A percentile compares a stretch with the other conserved stretches of the same genome.
Conservation (phyloP, 2,888 invertebrate species). For the Agrilus biguttatus region DNA sequence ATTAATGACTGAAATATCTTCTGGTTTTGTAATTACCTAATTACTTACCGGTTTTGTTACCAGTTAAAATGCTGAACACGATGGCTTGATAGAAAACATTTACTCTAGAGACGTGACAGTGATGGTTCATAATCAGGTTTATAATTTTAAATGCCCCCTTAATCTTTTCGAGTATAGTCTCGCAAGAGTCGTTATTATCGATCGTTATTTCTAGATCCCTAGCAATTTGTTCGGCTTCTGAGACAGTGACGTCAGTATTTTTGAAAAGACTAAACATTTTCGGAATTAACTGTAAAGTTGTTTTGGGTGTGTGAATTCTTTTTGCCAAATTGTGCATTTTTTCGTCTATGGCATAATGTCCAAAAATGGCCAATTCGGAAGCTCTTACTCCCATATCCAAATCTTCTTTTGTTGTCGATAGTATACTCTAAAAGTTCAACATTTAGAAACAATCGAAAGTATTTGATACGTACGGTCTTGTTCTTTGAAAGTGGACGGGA, state of each 20-base stretch:
- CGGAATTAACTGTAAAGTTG: too few relatives aligned
- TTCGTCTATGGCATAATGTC: conserved; percentile 43
- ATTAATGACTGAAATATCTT: neutral
- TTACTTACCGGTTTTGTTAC: too few relatives aligned
- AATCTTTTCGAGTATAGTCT: conserved; percentile 27
- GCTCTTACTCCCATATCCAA: conserved; percentile 36
- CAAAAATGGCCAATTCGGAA: conserved; percentile 46
- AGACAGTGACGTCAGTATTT: conserved; percentile 21
- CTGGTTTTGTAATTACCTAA: conserved; percentile 22
- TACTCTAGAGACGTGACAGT: conserved; percentile 33
- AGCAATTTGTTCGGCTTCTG: conserved; percentile 22
- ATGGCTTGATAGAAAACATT: conserved; percentile 41
- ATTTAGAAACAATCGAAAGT: too few relatives aligned
- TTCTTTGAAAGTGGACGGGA: too few relatives aligned
- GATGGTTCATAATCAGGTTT: conserved; percentile 23
- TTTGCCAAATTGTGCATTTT: conserved; percentile 25
- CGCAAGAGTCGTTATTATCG: conserved; percentile 15
- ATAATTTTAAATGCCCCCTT: conserved; percentile 16
- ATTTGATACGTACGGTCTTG: too few relatives aligned
- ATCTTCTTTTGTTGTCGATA: conserved; percentile 20
- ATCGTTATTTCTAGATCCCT: conserved; percentile 25
- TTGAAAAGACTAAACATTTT: conserved; percentile 20
- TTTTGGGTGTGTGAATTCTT: conserved; percentile 1
- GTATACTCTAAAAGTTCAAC: neutral
- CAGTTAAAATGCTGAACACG: conserved; percentile 38